Conservation (phyloP, 35 echinoderm and acorn worm species). For the Strongylocentrotus purpuratus region DNA sequence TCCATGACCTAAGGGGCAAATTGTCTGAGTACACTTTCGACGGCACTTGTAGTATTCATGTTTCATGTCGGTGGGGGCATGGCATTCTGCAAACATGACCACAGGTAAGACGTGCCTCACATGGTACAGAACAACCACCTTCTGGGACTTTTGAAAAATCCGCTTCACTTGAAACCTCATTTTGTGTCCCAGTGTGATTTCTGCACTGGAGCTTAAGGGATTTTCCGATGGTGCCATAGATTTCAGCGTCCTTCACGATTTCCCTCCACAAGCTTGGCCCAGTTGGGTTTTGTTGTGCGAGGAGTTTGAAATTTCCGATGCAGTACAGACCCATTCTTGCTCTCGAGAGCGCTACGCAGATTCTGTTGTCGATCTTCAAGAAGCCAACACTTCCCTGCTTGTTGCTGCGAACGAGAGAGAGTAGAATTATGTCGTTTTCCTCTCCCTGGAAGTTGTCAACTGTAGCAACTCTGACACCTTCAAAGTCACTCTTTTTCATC, state of each 20-base stretch:
- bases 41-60: constrained; percentile 73
- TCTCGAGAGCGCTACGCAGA: constrained; percentile 93
- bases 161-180: constrained; percentile 29
- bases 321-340: constrained; percentile 89
- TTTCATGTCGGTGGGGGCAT: constrained; percentile 77
- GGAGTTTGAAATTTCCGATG: constrained; percentile 79
- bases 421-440: constrained; percentile 97
- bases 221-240: constrained; percentile 48
- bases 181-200: constrained; percentile 73
- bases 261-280: constrained; percentile 62
- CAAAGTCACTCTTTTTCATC: constrained; percentile 68
- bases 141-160: constrained; percentile 83
- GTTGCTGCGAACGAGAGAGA: constrained; percentile 93
- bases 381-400: constrained; percentile 78
- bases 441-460: constrained; percentile 94
- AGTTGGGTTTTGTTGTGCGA: constrained; percentile 33
- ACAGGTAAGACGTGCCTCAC: constrained; percentile 67
- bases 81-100: constrained; percentile 76
- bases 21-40: constrained; percentile 62
- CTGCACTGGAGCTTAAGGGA: constrained; percentile 63
- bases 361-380: constrained; percentile 76
- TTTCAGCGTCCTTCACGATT: constrained; percentile 51
- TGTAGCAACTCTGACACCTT: constrained; percentile 65
- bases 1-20: constrained; percentile 44
- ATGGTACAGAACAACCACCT: constrained; percentile 80